Percentiles rank a stretch among this genome's conserved stretches.
Conservation (phyloP, 2,888 invertebrate species). For the Aelia acuminata region DNA sequence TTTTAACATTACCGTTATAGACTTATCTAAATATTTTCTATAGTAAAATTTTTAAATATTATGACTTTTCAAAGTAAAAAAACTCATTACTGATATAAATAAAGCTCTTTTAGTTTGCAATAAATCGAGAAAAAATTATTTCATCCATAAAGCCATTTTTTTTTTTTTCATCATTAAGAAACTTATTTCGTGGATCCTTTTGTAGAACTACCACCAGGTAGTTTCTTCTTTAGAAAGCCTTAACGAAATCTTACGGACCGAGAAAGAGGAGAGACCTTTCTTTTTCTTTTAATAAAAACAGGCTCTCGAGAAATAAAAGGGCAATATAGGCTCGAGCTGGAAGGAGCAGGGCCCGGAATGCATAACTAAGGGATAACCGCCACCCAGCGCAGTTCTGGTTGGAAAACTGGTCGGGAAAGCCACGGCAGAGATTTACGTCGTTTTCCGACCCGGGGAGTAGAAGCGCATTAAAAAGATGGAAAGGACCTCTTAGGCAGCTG, state of each 20-base stretch:
- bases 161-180: neutral
- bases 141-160: neutral
- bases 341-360: conserved; percentile 2
- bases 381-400: neutral
- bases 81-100: too few species aligned
- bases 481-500: conserved; percentile 34
- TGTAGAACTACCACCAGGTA: neutral
- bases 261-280: conserved; percentile 15
- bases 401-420: conserved; percentile 25
- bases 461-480: conserved; percentile 26
- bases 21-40: too few species aligned
- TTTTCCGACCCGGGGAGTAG: conserved; percentile 9
- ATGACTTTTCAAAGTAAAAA: too few species aligned
- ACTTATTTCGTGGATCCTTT: neutral
- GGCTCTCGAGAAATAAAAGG: conserved; percentile 36
- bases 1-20: too few species aligned
- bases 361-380: conserved; percentile 44
- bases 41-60: too few species aligned
- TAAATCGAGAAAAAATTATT: neutral
- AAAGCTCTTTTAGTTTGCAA: too few species aligned
- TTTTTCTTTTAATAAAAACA: conserved; percentile 45
- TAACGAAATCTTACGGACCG: conserved; percentile 33
- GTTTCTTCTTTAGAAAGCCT: too few species aligned
- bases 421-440: conserved; percentile 22
- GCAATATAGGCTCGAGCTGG: neutral